A percentile compares a stretch with the other conserved stretches of the same genome.
phyloP scores from a whole-genome alignment of 2,113 vertebrate genomes.

The Corvus hawaiiensis region DNA sequence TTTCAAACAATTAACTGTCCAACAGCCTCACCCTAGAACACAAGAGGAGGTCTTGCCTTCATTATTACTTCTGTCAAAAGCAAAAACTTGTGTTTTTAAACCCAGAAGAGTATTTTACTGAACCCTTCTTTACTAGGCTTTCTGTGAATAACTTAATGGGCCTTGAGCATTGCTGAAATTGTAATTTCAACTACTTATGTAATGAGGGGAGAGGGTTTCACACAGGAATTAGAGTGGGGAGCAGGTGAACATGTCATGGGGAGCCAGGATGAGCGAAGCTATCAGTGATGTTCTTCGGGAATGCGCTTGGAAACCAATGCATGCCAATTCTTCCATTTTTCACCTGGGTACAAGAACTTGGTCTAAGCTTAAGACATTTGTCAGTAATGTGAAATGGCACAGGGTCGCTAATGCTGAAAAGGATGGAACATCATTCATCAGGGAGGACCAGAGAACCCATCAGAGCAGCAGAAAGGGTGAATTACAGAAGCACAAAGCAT shows the following conservation, averaged over 20 bases:
- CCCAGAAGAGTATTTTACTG: neutral
- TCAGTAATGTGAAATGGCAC: neutral
- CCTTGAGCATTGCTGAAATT: neutral
- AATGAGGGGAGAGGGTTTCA: neutral
- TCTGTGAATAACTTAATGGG: neutral
- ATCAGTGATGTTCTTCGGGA: neutral
- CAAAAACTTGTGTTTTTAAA: neutral
- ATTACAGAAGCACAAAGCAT: neutral
- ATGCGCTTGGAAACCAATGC: accelerated
- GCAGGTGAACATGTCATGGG: accelerated
- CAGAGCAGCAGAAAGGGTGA: neutral
- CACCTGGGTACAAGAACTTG: neutral
- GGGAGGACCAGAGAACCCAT: neutral
- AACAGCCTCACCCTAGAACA: neutral
- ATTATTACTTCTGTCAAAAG: neutral
- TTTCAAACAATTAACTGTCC: neutral
- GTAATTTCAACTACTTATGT: neutral
- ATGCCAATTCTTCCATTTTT: neutral
- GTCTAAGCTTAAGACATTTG: neutral
- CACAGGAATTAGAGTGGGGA: neutral
- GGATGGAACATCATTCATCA: neutral
- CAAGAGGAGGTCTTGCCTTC: neutral
- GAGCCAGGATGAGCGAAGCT: neutral
- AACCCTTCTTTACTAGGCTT: neutral
- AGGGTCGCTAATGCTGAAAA: neutral